Percentiles rank a stretch among this genome's conserved stretches.
phyloP scores from a whole-genome alignment of 1,140 invertebrate genomes.

The Heliothis virescens region DNA sequence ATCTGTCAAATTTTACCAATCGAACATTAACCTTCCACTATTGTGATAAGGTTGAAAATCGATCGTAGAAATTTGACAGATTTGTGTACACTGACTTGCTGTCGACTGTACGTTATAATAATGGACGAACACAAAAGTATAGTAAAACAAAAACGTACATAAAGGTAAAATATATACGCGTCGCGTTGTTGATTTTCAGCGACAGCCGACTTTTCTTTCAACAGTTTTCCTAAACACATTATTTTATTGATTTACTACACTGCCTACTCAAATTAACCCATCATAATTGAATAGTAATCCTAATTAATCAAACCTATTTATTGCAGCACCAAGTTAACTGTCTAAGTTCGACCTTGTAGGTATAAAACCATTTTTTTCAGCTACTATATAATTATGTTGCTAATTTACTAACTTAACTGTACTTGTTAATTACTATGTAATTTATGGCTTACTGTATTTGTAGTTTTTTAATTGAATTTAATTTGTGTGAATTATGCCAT shows the following conservation, averaged over 20 bases:
- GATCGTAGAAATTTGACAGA: too few species aligned
- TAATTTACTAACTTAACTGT: conserved; percentile 26
- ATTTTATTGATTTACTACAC: neutral
- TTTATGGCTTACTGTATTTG: conserved; percentile 6
- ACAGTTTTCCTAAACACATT: too few species aligned
- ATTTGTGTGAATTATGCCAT: neutral
- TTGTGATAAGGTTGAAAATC: too few species aligned
- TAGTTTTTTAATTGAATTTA: neutral
- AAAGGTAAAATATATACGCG: too few species aligned
- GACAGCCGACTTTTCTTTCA: too few species aligned
- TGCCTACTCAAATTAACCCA: neutral
- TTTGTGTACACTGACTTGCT: too few species aligned
- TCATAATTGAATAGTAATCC: neutral
- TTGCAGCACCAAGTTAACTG: neutral
- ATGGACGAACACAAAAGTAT: too few species aligned
- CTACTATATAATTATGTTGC: conserved; percentile 17
- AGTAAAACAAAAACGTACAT: too few species aligned
- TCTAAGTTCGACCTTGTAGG: neutral
- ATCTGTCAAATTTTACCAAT: too few species aligned
- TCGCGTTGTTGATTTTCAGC: too few species aligned
- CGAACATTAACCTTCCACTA: too few species aligned
- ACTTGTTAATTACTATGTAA: neutral
- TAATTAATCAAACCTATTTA: neutral
- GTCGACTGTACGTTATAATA: too few species aligned
- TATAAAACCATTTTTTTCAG: neutral